Conservation (phyloP, 1,140 invertebrate genomes). For the Drosophila subobscura region DNA sequence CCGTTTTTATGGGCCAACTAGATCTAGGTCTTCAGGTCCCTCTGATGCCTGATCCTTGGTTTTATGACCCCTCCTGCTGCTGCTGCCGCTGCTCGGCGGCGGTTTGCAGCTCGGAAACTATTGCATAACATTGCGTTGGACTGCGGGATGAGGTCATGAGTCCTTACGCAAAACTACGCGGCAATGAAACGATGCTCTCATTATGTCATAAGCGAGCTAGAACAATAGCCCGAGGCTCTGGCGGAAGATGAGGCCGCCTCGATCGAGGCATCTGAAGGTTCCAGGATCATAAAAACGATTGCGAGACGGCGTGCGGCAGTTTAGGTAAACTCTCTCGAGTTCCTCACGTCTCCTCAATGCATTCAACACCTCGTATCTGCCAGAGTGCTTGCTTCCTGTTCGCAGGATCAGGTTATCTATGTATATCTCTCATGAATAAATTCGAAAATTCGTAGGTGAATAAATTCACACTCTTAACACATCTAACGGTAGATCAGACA, state of each 20-base stretch:
- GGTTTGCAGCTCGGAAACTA: constrained; percentile 8
- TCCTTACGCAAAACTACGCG: constrained; percentile 52
- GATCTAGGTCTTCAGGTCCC: constrained; percentile 41
- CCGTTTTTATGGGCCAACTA: constrained; percentile 69
- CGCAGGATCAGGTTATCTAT: neutral
- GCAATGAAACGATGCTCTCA: constrained; percentile 35
- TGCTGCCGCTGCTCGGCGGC: neutral
- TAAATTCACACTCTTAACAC: constrained; percentile 66
- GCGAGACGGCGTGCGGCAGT: constrained; percentile 27
- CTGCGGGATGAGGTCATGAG: constrained; percentile 24
- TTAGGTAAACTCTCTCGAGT: constrained; percentile 51
- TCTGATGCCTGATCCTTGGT: constrained; percentile 22
- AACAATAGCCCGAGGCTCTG: constrained; percentile 42
- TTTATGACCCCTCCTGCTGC: constrained; percentile 52
- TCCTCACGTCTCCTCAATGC: constrained; percentile 11
- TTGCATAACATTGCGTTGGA: constrained; percentile 77
- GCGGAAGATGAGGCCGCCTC: neutral
- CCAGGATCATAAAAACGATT: constrained; percentile 31
- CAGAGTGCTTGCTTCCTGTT: constrained; percentile 50
- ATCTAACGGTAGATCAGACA: constrained; percentile 68
- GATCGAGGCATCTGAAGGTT: constrained; percentile 32
- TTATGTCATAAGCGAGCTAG: constrained; percentile 68
- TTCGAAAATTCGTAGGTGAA: constrained; percentile 54
- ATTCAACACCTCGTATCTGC: constrained; percentile 59
- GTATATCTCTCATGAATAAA: constrained; percentile 50